Evolutionary conservation across 2,113 vertebrate genomes (phyloP).

Genomic region (Pseudonaja textilis): DNA sequence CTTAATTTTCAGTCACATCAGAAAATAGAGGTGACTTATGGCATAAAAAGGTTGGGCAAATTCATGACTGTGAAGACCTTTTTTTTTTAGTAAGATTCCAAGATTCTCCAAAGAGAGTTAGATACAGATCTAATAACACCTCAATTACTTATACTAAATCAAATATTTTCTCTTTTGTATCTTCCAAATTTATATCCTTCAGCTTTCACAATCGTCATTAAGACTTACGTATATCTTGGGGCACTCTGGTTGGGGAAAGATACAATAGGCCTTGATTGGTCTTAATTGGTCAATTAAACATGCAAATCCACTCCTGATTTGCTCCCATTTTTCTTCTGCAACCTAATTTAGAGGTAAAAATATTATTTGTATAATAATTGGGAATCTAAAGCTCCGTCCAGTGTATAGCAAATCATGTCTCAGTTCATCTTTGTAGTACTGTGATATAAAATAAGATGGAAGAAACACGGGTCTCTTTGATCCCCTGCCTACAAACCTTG

Average conservation of each 20-base stretch:
- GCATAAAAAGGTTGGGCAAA: background rate
- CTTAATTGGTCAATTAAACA: background rate
- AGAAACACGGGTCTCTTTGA: background rate
- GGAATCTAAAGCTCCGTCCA: background rate
- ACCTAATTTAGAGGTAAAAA: background rate
- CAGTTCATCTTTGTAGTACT: background rate
- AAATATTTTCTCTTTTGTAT: background rate
- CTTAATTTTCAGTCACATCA: constrained; percentile 11
- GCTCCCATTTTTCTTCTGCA: background rate
- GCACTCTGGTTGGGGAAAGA: background rate
- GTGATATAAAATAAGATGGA: background rate
- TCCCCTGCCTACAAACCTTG: background rate
- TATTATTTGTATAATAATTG: background rate
- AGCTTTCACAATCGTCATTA: background rate
- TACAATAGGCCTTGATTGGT: background rate
- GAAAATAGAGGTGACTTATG: background rate
- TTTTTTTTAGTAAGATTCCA: background rate
- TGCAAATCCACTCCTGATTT: background rate
- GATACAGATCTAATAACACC: background rate
- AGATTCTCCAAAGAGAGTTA: background rate
- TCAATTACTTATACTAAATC: background rate
- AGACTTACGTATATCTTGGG: background rate
- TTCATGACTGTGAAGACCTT: background rate
- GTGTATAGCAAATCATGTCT: background rate
- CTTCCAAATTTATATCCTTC: background rate